Percentiles rank a stretch among this genome's conserved stretches.
Evolutionary conservation across 2,888 invertebrate genomes (phyloP).

Genomic region (Rhogogaster chlorosoma): DNA sequence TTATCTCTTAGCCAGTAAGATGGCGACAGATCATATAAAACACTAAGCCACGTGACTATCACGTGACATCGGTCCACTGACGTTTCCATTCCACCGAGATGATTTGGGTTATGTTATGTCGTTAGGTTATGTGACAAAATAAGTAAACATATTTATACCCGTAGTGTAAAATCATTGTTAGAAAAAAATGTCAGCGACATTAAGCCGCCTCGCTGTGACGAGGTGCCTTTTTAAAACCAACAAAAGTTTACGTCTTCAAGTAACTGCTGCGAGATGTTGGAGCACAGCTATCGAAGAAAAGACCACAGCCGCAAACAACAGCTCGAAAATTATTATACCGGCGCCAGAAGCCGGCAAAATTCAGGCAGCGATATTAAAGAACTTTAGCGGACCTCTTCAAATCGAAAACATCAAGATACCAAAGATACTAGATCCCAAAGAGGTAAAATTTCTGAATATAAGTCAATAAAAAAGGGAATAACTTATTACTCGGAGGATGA

Average conservation of each 20-base stretch:
- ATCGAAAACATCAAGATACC: constrained; percentile 77
- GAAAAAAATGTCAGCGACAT: constrained; percentile 59
- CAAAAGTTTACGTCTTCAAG: constrained; percentile 52
- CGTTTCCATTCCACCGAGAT: background rate
- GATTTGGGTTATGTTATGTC: background rate
- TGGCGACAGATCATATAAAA: background rate
- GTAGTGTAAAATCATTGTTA: background rate
- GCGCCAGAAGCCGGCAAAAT: constrained; percentile 64
- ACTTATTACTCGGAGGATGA: background rate
- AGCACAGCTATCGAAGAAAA: constrained; percentile 42
- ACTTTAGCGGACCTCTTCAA: constrained; percentile 78
- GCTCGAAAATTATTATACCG: constrained; percentile 55
- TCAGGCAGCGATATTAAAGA: constrained; percentile 79
- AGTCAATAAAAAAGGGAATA: background rate
- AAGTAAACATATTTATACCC: background rate
- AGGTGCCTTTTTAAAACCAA: constrained; percentile 55
- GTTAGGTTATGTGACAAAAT: constrained; percentile 12
- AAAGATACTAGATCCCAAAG: constrained; percentile 77
- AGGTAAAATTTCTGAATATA: constrained; percentile 69
- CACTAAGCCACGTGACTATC: background rate
- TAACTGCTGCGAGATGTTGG: constrained; percentile 55
- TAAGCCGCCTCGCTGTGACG: constrained; percentile 57
- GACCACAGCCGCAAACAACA: constrained; percentile 55
- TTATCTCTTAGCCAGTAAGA: background rate
- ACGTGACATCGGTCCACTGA: background rate